Evolutionary conservation across 2,797 vertebrate genomes (phyloP).

Genomic region (Threskiornis aethiopicus): DNA sequence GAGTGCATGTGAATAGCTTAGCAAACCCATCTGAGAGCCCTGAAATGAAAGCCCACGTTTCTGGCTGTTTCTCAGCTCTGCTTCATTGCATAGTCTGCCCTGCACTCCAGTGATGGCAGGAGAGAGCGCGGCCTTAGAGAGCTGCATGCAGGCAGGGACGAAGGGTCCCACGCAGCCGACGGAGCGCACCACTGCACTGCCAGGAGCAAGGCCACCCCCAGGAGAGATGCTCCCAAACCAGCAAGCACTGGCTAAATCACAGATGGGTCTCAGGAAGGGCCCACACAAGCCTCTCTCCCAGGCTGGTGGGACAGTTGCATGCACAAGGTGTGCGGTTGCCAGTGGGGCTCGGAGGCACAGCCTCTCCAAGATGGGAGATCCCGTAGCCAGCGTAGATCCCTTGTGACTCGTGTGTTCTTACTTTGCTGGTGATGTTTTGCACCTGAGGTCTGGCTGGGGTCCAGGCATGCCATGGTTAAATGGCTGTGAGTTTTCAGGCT

Average conservation of each 20-base stretch:
- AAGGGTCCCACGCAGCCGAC: accelerated
- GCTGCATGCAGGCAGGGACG: accelerated
- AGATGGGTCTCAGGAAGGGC: neutral
- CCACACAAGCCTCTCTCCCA: neutral
- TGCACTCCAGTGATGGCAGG: neutral
- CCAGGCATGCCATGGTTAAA: no score
- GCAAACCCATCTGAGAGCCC: neutral
- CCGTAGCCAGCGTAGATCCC: neutral
- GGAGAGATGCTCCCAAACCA: neutral
- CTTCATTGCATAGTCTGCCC: neutral
- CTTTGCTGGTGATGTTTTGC: neutral
- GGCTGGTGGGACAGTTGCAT: neutral
- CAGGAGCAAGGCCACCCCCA: no score
- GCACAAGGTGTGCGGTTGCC: accelerated
- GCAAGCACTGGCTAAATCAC: neutral
- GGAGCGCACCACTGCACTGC: accelerated
- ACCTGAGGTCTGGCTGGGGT: neutral
- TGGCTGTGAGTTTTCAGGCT: neutral
- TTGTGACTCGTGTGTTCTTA: accelerated
- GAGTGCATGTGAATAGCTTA: neutral
- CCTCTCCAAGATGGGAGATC: neutral
- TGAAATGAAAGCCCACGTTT: neutral
- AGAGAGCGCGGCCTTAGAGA: neutral
- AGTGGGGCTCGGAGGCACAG: accelerated
- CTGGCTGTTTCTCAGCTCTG: neutral